A percentile compares a stretch with the other conserved stretches of the same genome.
These are phyloP conservation scores for Mormyrus proboscirostris DNA, from an alignment of 2,797 vertebrate genomes.

Conservation along the genomic window DNA sequence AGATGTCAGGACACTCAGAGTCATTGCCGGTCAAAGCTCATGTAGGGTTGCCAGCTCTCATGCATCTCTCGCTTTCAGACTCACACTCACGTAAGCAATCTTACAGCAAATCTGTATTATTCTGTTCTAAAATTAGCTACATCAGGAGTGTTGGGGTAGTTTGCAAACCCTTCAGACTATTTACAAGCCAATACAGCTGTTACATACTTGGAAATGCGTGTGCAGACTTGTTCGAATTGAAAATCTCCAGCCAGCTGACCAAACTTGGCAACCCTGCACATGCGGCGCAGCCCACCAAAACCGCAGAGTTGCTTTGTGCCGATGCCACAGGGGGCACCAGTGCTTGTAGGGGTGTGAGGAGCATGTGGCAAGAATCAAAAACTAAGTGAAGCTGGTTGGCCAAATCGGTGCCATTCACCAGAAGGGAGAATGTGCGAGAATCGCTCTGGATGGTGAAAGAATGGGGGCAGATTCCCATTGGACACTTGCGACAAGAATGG, in stretches of 20 bases:
- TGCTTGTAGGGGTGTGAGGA: not conserved
- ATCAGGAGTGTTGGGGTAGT: not conserved
- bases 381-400: not conserved
- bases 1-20: not conserved
- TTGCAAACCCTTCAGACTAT: not conserved
- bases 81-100: no score
- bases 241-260: not conserved
- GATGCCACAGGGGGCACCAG: not conserved
- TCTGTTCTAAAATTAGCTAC: not conserved
- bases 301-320: not conserved
- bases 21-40: not conserved
- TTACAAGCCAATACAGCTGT: not conserved
- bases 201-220: not conserved
- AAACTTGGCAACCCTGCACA: not conserved
- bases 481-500: not conserved
- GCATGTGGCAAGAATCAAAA: not conserved
- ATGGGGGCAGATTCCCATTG: not conserved
- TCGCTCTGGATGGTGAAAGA: not conserved
- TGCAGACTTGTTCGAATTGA: not conserved
- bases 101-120: no score
- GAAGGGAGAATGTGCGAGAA: not conserved
- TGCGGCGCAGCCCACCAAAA: not conserved
- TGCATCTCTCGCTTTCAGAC: not conserved
- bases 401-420: not conserved
- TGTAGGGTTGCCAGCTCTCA: not conserved